These are phyloP conservation scores for Andrena flavipes DNA, from an alignment of 2,888 invertebrate species.

Conservation along the genomic window DNA sequence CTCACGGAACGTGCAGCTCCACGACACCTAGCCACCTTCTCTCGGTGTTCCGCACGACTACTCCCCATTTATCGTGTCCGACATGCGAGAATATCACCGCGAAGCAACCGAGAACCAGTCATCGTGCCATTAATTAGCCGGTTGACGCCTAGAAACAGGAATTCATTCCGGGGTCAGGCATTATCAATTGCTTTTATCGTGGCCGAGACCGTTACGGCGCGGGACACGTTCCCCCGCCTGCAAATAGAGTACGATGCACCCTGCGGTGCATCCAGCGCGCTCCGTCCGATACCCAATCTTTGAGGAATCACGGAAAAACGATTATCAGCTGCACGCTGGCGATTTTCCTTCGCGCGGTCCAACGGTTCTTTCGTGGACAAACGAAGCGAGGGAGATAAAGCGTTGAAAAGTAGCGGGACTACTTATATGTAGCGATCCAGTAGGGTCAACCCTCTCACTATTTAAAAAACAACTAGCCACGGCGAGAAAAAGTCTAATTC, in stretches of 20 bases:
- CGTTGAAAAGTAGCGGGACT: not conserved
- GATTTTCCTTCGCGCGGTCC: not conserved
- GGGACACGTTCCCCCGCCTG: constrained; percentile 42
- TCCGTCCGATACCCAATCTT: not conserved
- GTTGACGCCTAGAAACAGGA: constrained; percentile 75
- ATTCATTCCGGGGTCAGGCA: constrained; percentile 66
- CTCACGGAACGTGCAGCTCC: constrained; percentile 30
- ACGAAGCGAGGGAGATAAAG: not conserved
- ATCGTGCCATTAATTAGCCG: constrained; percentile 76
- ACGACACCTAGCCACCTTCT: constrained; percentile 44
- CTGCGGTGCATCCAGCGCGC: constrained; percentile 11
- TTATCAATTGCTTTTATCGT: constrained; percentile 61
- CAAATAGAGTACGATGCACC: constrained; percentile 56
- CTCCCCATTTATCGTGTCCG: constrained; percentile 66
- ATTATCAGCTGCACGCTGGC: not conserved
- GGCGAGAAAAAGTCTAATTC: too few species aligned
- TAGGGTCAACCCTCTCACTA: too few species aligned
- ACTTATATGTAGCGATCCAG: too few species aligned
- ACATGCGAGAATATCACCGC: constrained; percentile 69
- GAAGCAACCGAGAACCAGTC: constrained; percentile 70
- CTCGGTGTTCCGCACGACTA: constrained; percentile 65
- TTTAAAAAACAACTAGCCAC: too few species aligned
- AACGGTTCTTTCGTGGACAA: not conserved
- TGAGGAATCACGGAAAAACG: constrained; percentile 17
- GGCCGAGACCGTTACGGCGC: constrained; percentile 59